phyloP scores from a whole-genome alignment of 2,113 vertebrate genomes.

The Calidris pugnax region DNA sequence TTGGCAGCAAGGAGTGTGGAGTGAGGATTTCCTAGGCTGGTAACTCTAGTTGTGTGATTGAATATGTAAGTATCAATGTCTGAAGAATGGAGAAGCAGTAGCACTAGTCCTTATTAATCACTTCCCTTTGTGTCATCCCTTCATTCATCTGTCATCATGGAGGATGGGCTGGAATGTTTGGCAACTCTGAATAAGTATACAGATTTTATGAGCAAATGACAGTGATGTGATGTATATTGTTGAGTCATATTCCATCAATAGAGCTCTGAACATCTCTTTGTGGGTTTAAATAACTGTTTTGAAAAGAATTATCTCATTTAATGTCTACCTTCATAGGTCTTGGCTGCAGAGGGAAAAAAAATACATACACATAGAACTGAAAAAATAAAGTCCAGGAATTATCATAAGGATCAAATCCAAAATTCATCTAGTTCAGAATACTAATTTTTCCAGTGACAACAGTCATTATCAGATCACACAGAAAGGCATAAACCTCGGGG shows the following conservation, averaged over 20 bases:
- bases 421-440: not conserved
- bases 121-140: not conserved
- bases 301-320: not conserved
- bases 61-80: not conserved
- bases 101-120: not conserved
- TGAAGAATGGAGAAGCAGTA: not conserved
- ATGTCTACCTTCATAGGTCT: not conserved
- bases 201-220: not conserved
- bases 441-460: not conserved
- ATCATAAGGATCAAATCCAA: not conserved
- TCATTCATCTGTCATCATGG: not conserved
- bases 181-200: not conserved
- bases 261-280: not conserved
- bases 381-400: not conserved
- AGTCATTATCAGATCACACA: not conserved
- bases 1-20: not conserved
- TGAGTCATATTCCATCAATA: not conserved
- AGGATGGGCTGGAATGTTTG: not conserved
- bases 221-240: not conserved
- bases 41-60: not conserved
- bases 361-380: not conserved
- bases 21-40: not conserved
- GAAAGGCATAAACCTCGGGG: not conserved
- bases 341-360: not conserved
- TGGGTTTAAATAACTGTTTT: not conserved